These are phyloP conservation scores for Heliocidaris erythrogramma DNA, from an alignment of 35 echinoderm and acorn worm species.

Conservation along the genomic window DNA sequence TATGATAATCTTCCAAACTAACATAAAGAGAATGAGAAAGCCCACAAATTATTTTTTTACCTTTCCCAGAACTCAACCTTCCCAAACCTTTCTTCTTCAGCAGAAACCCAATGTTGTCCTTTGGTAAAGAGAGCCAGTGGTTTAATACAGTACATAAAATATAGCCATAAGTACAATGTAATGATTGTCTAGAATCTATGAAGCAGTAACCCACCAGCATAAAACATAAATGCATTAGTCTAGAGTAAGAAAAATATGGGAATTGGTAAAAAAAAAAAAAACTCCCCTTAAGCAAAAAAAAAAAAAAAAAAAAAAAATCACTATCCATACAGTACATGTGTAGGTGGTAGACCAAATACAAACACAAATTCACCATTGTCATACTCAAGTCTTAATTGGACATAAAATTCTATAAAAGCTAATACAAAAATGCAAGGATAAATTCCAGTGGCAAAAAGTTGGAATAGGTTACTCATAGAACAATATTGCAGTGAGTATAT, in stretches of 20 bases:
- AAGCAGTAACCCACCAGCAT: background rate
- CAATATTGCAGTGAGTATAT: background rate
- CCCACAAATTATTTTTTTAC: too few species aligned
- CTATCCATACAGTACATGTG: background rate
- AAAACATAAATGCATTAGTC: background rate
- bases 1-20: too few species aligned
- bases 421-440: slow-evolving; percentile 18
- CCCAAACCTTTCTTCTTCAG: too few species aligned
- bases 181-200: background rate
- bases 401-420: background rate
- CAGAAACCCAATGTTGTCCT: too few species aligned
- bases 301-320: background rate
- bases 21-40: too few species aligned
- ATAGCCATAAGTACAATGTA: background rate
- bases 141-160: too few species aligned
- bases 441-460: background rate
- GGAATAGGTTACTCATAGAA: slow-evolving; percentile 4
- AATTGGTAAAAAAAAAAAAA: background rate
- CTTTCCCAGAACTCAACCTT: too few species aligned
- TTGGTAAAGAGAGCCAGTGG: too few species aligned
- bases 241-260: background rate
- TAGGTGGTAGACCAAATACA: background rate
- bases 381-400: background rate
- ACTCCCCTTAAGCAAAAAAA: background rate
- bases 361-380: background rate